These are phyloP conservation scores for Hiodon alosoides DNA, from an alignment of 2,113 vertebrate species.

Conservation along the genomic window DNA sequence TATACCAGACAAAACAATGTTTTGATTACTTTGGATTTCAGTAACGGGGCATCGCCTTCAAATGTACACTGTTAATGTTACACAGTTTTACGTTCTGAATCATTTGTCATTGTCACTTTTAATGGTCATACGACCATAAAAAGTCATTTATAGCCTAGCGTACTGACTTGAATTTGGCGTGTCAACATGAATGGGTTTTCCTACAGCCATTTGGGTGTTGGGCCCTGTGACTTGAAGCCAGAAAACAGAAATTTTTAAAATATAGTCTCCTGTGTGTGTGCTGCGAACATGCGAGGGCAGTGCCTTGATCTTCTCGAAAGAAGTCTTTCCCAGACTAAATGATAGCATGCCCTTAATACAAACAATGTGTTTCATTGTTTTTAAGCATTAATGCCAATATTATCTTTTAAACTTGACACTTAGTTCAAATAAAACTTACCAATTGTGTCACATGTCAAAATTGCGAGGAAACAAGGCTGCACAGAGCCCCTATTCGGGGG, in stretches of 20 bases:
- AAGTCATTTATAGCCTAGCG: conserved; percentile 35
- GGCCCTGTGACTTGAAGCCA: conserved; percentile 11
- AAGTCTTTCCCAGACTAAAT: too few species aligned
- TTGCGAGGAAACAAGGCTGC: too few species aligned
- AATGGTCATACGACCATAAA: conserved; percentile 31
- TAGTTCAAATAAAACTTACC: too few species aligned
- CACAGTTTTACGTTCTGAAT: conserved; percentile 27
- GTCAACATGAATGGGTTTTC: conserved; percentile 24
- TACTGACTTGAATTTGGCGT: conserved; percentile 31
- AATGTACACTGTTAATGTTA: conserved; percentile 14
- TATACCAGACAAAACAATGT: conserved; percentile 15
- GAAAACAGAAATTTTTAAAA: conserved; percentile 25
- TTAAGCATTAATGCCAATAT: too few species aligned
- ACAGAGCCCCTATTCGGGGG: too few species aligned
- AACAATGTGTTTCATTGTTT: too few species aligned
- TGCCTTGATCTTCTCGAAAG: too few species aligned
- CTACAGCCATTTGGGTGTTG: background rate
- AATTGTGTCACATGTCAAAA: too few species aligned
- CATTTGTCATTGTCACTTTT: conserved; percentile 40
- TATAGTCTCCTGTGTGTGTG: background rate
- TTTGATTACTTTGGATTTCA: conserved; percentile 21
- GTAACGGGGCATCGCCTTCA: conserved; percentile 19
- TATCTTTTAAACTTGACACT: too few species aligned
- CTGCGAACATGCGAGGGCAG: background rate
- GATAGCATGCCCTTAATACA: too few species aligned